Percentiles rank a stretch among this genome's conserved stretches.
These are phyloP conservation scores for Gerris lacustris DNA, from an alignment of 2,888 invertebrate genomes.

Conservation along the genomic window DNA sequence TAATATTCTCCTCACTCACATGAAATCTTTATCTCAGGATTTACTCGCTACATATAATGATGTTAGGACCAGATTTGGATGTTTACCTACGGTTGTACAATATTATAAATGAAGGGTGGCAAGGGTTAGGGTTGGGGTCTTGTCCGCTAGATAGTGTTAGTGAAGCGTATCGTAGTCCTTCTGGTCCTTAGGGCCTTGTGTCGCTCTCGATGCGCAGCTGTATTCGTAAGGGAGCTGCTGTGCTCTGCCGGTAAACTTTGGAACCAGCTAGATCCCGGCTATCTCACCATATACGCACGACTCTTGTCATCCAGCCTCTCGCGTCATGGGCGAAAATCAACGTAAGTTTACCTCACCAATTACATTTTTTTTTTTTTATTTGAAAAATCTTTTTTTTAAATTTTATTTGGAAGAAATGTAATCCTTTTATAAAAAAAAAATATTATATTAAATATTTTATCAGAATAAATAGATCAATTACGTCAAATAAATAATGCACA, in stretches of 20 bases:
- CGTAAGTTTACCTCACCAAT: background rate
- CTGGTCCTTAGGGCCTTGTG: background rate
- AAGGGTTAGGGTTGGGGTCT: background rate
- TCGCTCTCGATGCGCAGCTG: background rate
- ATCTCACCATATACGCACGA: constrained; percentile 1
- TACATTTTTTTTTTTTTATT: no score
- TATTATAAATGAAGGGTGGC: background rate
- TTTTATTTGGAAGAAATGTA: no score
- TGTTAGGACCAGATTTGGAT: no score
- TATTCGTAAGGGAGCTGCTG: background rate
- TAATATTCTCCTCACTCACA: no score
- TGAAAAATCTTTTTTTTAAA: no score
- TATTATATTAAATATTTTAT: no score
- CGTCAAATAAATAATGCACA: no score
- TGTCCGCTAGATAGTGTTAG: background rate
- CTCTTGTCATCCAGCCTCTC: background rate
- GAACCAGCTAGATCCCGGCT: background rate
- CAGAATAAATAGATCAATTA: no score
- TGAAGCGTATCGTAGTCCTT: background rate
- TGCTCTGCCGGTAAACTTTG: background rate
- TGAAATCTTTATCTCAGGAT: no score
- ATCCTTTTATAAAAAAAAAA: no score
- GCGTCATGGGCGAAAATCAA: constrained; percentile 5
- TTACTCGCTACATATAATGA: no score
- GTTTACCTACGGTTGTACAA: background rate